phyloP scores from a whole-genome alignment of 2,797 vertebrate species.

The Prunella strophiata region DNA sequence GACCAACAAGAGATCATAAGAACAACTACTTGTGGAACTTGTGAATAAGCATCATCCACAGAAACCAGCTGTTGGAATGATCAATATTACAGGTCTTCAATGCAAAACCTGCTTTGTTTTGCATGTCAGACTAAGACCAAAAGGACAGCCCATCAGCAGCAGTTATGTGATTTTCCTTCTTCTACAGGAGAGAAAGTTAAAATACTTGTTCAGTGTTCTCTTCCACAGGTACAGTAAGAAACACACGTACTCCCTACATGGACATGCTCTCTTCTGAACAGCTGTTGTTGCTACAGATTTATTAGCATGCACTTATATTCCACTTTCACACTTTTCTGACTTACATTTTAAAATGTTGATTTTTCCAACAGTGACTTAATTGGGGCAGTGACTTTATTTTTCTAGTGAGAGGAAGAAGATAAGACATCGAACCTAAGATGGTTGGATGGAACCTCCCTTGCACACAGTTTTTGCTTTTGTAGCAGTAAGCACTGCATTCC shows the following conservation, averaged over 20 bases:
- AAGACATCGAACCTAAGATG: not conserved
- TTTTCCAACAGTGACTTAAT: not conserved
- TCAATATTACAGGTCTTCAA: not conserved
- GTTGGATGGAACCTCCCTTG: not conserved
- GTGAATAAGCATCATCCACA: not conserved
- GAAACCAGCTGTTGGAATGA: not conserved
- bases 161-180: not conserved
- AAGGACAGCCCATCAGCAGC: not conserved
- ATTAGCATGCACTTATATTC: not conserved
- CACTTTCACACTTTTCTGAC: not conserved
- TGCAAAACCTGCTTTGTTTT: conserved; percentile 6
- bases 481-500: not conserved
- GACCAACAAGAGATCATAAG: not conserved
- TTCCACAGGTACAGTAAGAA: not conserved
- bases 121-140: not conserved
- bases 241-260: not conserved
- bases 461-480: not conserved
- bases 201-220: not conserved
- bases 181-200: not conserved
- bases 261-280: not conserved
- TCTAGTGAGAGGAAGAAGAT: not conserved
- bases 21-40: not conserved
- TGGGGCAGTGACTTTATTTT: not conserved
- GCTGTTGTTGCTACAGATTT: not conserved
- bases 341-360: not conserved